These are phyloP conservation scores for Tetrao urogallus DNA, from an alignment of 2,113 vertebrate species.

Conservation along the genomic window DNA sequence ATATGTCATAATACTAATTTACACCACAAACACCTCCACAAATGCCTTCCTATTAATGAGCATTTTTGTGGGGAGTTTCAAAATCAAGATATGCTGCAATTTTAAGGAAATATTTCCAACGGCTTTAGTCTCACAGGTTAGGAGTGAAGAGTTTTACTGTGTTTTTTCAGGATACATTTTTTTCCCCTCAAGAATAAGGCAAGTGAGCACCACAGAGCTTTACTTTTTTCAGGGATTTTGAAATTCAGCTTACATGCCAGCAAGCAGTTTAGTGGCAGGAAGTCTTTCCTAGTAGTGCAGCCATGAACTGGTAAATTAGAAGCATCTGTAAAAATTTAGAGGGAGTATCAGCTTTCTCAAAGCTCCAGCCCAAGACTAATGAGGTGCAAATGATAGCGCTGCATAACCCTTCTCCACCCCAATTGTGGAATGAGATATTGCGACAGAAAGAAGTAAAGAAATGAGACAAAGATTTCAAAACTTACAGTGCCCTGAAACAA, in stretches of 20 bases:
- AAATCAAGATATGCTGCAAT: constrained; percentile 66
- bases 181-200: constrained; percentile 62
- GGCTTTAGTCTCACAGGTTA: constrained; percentile 46
- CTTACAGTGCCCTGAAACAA: constrained; percentile 51
- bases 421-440: constrained; percentile 80
- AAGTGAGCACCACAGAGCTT: constrained; percentile 79
- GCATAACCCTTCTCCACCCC: constrained; percentile 80
- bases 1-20: constrained; percentile 63
- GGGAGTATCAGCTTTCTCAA: constrained; percentile 87
- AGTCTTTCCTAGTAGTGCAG: constrained; percentile 85
- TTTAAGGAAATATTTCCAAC: constrained; percentile 68
- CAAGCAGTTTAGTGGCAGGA: constrained; percentile 86
- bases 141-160: constrained; percentile 67
- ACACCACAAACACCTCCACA: constrained; percentile 69
- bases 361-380: constrained; percentile 83
- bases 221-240: constrained; percentile 83
- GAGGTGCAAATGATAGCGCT: constrained; percentile 87
- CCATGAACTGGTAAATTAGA: constrained; percentile 88
- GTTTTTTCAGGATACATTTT: constrained; percentile 63
- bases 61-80: constrained; percentile 62
- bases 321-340: constrained; percentile 90
- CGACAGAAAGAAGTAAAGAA: constrained; percentile 76
- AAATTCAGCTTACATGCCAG: constrained; percentile 84
- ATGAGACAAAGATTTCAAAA: constrained; percentile 74
- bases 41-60: constrained; percentile 70